Base-by-base conservation (phyloP, 1,140 invertebrate genomes). In the Danaus plexippus region DNA sequence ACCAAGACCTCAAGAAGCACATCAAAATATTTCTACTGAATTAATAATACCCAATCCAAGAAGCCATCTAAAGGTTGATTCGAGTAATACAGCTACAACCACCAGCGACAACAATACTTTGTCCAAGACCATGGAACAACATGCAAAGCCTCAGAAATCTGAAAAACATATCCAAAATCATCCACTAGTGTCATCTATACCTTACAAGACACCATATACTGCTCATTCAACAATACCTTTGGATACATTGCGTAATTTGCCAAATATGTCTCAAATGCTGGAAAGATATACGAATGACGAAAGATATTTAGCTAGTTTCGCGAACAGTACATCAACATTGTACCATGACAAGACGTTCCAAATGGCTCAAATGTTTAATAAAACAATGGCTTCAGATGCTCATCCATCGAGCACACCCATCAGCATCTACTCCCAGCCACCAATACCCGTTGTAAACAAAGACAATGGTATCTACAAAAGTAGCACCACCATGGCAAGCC, bases 211-310 rank as follows among this genome's bases (percentile, higher is more conserved):
- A n/a, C 71, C 82, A 11, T 84, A 85, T 48, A 84, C 64, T 54
- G 62, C 72, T 18, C 77, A 81, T 60, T 73, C 85, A n/a, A 53
- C 73, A 2, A 63, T 80, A 45, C 77, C 81, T 7, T 71, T 88
- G 9, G 85, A 87, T 15, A 82, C 85, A 47, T 63, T 89, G 40
- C 79, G 88, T 12, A 90, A 88, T 75, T 71, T 90, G 55, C 82
- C 88, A 9, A 90, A 88, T 71, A 75, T 90, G 44, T 88, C 89
- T n/a, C 90, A 90, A 69, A 90, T 91, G 71, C 80, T 90, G 18
- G 90, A 90, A 55, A 70, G 90, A 41, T 90, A 89, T 66, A 76
- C 82, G 11, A 88, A 88, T 61, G 89, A 90, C 32, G 89, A 90
- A 61, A 75, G 88, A 58, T 87, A 89, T 63, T 59, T 83, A 46